Evolutionary conservation across 2,888 invertebrate species (phyloP), one percentile per base, ranked within the genome.

Genomic region (Colostygia pectinataria): DNA sequence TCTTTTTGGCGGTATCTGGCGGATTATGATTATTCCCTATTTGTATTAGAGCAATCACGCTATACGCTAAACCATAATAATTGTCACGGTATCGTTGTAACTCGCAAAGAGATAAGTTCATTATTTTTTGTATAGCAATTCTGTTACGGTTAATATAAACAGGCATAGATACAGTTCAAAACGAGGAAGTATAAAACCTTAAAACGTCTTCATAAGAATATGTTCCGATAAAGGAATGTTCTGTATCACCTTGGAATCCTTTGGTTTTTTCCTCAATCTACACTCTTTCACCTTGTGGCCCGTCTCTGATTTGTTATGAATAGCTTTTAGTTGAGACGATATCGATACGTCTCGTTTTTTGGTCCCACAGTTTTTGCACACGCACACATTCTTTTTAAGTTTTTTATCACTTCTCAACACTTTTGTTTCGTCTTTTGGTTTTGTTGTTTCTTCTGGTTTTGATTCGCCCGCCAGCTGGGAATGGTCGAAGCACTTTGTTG

Each of bases 301-400:
- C 27, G 73, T 83, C 63, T 87, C 88, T 3, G 87, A 89, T 74
- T 88, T 88, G 50, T 89, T 90, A 41, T 88, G 85, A 13, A 79
- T 87, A 46, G 78, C 83, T 65, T 89, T 89, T 53, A 88, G 78
- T 74, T 86, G 88, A 1, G 80, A 70, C 4, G 85, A 74, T 59
- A 89, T 67, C 31, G 87, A 87, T 25, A 87, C 53, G 39, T 76
- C 72, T 27, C 83, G 74, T 67, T 87, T 87, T 75, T 86, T 83
- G 68, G 68, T 74, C 71, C 75, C 81, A 61, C 80, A 83, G 8
- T 68, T 61, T 67, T 80, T 78, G 31, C 65, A 65, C 43, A 63
- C 63, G 63, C 80, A 74, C 32, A 57, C 55, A 32, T 67, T 69
- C 64, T 63, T 74, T 51, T 64, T 66, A 29, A 63, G 64, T 61